Base-by-base conservation (phyloP, 1,140 invertebrate species). In the Meloidogyne chitwoodi region DNA sequence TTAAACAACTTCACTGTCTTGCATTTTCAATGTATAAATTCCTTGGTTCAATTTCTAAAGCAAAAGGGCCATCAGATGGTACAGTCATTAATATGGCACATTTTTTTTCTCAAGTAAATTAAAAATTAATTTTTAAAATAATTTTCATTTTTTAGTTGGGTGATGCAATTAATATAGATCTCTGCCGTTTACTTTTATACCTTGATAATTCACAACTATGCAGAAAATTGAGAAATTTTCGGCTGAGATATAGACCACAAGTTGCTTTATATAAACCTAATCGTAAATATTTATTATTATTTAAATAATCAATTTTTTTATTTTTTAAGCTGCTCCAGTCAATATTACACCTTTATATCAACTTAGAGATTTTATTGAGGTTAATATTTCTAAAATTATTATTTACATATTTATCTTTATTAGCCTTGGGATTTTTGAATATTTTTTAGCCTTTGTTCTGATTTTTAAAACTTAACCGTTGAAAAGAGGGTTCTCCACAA, bases 1-100 rank as follows among this genome's bases (percentile, higher is more conserved):
- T 98, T 65, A 93, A 92, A 87, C 94, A 97, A 88, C 85, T 98
- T n/a, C 90, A 92, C 76, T 94, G 92, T 86, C 91, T 95, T 75
- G 88, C 94, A 6, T 91, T 90, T 76, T 91, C 91, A 78, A 88
- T 96, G n/a, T 88, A 92, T 66, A 91, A 91, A 87, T 79, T 77
- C 22, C 24, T 26, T 77, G n/a, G 62, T 78, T 72, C 80, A 29
- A 44, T 70, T n/a, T 78, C 70, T 71, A 22, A 24, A 68, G 26
- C 29, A 31, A 22, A 75, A 76, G 79, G 79, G 4, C 12, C 19
- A 12, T n/a, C 29, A 22, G 44, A 44, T n/a, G 76, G 72, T 24
- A 56, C 26, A 10, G 77, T 78, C 3, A 61, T 78, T 70, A 72
- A 79, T 22, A 27, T 78, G 22, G 26, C 68, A 12, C 62, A 68